phyloP scores from a whole-genome alignment of 2,113 vertebrate species.

The Callionymus lyra region DNA sequence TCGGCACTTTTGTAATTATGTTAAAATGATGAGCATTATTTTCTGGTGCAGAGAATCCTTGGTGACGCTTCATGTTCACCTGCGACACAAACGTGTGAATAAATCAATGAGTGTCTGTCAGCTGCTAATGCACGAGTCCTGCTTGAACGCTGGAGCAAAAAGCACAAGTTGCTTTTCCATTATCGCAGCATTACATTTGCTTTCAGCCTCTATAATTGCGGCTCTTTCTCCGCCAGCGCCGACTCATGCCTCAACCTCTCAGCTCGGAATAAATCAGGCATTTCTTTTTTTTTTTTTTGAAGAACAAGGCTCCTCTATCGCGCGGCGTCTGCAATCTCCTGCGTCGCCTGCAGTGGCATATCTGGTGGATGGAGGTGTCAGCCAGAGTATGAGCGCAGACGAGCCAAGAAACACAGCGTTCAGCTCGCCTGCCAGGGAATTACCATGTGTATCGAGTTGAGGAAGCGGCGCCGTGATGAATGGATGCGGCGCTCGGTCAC shows the following conservation, averaged over 20 bases:
- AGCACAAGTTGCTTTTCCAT: constrained; percentile 37
- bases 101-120: constrained; percentile 33
- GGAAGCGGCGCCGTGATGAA: constrained; percentile 31
- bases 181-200: constrained; percentile 44
- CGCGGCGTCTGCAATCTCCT: background rate
- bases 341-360: constrained; percentile 5
- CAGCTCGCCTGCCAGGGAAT: constrained; percentile 36
- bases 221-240: constrained; percentile 20
- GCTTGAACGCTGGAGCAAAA: constrained; percentile 25
- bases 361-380: constrained; percentile 9
- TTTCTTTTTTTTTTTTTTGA: no score
- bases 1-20: no score
- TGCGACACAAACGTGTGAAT: no score
- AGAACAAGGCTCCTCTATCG: background rate
- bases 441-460: constrained; percentile 13
- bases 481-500: constrained; percentile 20
- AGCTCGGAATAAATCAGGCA: constrained; percentile 24
- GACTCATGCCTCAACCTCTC: constrained; percentile 20
- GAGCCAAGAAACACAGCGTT: constrained; percentile 15
- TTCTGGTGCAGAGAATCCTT: no score
- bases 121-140: constrained; percentile 45
- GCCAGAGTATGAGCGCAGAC: constrained; percentile 16
- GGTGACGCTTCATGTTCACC: no score
- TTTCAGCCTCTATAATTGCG: constrained; percentile 33
- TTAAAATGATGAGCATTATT: no score